Base-by-base conservation (phyloP, 2,888 invertebrate genomes). In the Drosophila conformis region DNA sequence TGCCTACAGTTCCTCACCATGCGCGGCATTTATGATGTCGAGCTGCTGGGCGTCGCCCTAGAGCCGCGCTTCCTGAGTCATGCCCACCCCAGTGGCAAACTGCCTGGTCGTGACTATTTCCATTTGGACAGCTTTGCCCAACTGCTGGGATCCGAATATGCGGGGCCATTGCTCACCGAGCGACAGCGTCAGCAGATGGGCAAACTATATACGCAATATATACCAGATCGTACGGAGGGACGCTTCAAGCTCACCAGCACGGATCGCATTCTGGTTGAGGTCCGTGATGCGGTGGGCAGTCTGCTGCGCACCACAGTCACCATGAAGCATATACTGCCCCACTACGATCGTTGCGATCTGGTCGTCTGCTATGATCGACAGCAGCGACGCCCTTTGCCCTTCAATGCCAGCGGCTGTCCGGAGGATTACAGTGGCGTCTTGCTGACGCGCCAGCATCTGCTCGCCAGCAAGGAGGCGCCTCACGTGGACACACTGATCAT, bases 261-360 rank as follows among this genome's bases (percentile, higher is more conserved):
- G 2, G 95, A 96, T 90, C 94, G 91, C 79, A 93, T 95, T 84
- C 92, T 95, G 61, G 77, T 96, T 48, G 95, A 95, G 88, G 91
- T 95, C 0, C 92, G 94, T n/a, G 94, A 94, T 59, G 87, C 93
- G 0, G 80, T 95, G 5, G 92, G 92, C 69, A 91, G 93, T 48
- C 84, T 94, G n/a, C 92, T 95, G 46, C 94, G 94, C 1, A 87
- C 93, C 27, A 92, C 60, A 1, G 51, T 94, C 0, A 92, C 94
- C 7, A 78, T 93, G 3, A 92, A 92, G 63, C 96, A 96, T 90
- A 92, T 97, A 73, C 89, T 97, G 73, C 95, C 97, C 11, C 96
- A 97, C 83, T 95, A 94, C 89, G 94, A 94, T 78, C 94, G 94
- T 91, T 94, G 95, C 93, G 96, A 96, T 92, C 89, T 96, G 35